Conservation (phyloP, 2,797 vertebrate genomes). For the Gila robusta region DNA sequence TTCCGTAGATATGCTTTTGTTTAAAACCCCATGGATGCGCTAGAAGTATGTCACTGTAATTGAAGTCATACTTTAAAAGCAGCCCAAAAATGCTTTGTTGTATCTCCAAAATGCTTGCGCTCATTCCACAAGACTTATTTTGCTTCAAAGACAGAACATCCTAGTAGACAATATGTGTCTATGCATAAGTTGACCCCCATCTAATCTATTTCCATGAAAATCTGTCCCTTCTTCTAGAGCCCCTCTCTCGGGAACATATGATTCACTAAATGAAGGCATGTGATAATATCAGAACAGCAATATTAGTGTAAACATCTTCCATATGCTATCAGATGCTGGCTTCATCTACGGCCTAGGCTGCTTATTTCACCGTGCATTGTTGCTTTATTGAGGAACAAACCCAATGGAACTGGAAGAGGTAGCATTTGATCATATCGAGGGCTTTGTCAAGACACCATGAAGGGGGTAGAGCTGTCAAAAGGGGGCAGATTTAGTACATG, state of each 20-base stretch:
- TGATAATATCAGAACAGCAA: constrained; percentile 68
- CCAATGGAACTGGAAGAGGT: constrained; percentile 54
- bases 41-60: constrained; percentile 40
- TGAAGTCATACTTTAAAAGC: constrained; percentile 43
- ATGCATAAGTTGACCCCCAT: constrained; percentile 27
- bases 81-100: constrained; percentile 45
- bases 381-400: constrained; percentile 72
- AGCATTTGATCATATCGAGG: constrained; percentile 75
- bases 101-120: constrained; percentile 11
- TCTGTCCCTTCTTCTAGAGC: constrained; percentile 20
- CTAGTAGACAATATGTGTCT: constrained; percentile 19
- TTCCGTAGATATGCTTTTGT: constrained; percentile 31
- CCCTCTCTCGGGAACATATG: constrained; percentile 31
- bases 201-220: constrained; percentile 32
- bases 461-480: constrained; percentile 51
- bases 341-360: background rate
- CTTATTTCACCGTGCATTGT: constrained; percentile 52
- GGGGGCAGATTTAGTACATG: constrained; percentile 61
- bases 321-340: constrained; percentile 66
- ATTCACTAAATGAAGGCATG: constrained; percentile 62
- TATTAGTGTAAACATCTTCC: constrained; percentile 75
- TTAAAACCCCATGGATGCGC: constrained; percentile 33
- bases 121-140: constrained; percentile 35
- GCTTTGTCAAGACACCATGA: constrained; percentile 69
- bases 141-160: constrained; percentile 22